Percentiles rank a stretch among this genome's conserved stretches.
Evolutionary conservation across 2,797 vertebrate species (phyloP).

Genomic region (Somateria mollissima): DNA sequence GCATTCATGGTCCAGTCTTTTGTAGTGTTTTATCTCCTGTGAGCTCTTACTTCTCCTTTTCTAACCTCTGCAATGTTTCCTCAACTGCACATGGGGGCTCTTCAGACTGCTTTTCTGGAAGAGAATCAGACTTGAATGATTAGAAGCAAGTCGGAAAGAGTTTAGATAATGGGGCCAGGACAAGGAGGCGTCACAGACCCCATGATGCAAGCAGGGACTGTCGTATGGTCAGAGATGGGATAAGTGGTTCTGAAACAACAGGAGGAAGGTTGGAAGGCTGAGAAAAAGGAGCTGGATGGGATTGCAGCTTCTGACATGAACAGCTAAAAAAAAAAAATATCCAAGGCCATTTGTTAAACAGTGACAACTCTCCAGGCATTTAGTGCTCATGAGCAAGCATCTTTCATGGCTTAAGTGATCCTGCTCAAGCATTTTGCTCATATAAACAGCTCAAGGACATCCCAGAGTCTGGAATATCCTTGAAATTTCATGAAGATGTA

Average conservation of each 20-base stretch:
- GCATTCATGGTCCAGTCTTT: background rate
- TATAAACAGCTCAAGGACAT: background rate
- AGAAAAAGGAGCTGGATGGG: background rate
- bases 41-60: background rate
- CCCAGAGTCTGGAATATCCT: background rate
- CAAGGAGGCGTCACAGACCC: background rate
- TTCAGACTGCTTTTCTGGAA: background rate
- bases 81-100: background rate
- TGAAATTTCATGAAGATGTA: background rate
- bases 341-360: background rate
- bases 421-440: background rate
- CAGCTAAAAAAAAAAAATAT: background rate
- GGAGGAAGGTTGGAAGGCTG: background rate
- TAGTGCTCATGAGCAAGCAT: background rate
- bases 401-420: background rate
- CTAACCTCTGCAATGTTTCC: background rate
- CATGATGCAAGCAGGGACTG: background rate
- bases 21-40: background rate
- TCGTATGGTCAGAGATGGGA: background rate
- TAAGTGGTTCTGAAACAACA: background rate
- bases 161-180: background rate
- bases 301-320: background rate
- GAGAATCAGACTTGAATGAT: background rate
- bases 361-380: background rate
- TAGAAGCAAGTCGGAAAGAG: background rate